Evolutionary conservation across 35 echinoderm and acorn worm genomes (phyloP).

Genomic region (Apostichopus californicus): DNA sequence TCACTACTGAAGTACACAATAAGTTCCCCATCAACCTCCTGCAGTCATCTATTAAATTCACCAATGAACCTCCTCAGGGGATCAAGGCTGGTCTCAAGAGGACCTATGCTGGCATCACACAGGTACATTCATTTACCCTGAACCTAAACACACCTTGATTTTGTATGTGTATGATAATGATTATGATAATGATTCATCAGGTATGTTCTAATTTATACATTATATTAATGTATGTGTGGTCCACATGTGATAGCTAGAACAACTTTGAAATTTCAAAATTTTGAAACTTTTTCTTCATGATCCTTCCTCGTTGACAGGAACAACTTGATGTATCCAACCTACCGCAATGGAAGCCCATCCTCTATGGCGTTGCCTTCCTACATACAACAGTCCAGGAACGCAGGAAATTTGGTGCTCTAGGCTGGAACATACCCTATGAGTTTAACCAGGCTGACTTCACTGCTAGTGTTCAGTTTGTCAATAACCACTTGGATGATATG

Average conservation of each 20-base stretch:
- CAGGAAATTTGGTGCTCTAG: slow-evolving; percentile 83
- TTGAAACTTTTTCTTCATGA: not conserved
- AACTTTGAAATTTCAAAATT: not conserved
- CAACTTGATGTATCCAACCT: slow-evolving; percentile 89
- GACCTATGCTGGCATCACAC: slow-evolving; percentile 94
- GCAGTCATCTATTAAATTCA: slow-evolving; percentile 93
- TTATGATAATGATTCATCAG: too few species aligned
- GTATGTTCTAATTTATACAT: too few species aligned
- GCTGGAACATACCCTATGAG: slow-evolving; percentile 94
- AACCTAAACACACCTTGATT: too few species aligned
- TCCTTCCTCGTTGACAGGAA: slow-evolving; percentile 41
- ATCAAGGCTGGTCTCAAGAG: slow-evolving; percentile 95
- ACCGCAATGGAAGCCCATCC: slow-evolving; percentile 83
- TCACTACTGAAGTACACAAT: slow-evolving; percentile 91
- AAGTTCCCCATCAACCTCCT: slow-evolving; percentile 94
- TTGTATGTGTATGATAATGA: too few species aligned
- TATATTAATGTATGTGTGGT: too few species aligned
- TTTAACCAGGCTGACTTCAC: slow-evolving; percentile 96
- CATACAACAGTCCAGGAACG: slow-evolving; percentile 92
- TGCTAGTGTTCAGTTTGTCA: slow-evolving; percentile 84
- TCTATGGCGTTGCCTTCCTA: slow-evolving; percentile 85
- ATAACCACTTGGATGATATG: slow-evolving; percentile 89
- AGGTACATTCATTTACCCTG: slow-evolving; percentile 55
- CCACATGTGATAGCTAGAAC: too few species aligned
- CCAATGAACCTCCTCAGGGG: slow-evolving; percentile 95